Evolutionary conservation across 2,797 vertebrate genomes (phyloP), one percentile per base, ranked within the genome.

Genomic region (Furcifer pardalis): DNA sequence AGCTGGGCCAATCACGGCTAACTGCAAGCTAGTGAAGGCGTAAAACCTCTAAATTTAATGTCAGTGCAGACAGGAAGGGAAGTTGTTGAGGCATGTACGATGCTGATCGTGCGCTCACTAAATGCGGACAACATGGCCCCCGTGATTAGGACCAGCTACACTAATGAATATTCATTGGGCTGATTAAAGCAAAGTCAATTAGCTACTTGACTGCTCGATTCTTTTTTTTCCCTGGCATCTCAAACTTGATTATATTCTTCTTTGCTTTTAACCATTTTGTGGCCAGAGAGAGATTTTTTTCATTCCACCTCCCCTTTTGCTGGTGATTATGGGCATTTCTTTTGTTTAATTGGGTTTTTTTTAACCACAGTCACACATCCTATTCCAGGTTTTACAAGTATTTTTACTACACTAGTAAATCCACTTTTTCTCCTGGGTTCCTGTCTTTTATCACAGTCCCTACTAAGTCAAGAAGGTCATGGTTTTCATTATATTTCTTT

Each of bases 1-100:
- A 96, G 97, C 97, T 97, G 97, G 97, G 97, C 98, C 98, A 98
- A 98, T 99, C 97, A 97, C 96, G 93, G 97, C 97, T 96, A 96
- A 97, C 97, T 95, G 93, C 93, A 92, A 96, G 97, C 97, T 96
- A 96, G 97, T 96, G 96, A 96, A 95, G 97, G 97, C 95, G 95
- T 89, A 91, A 96, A 96, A 96, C 96, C 97, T 96, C 96, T 92
- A 95, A 96, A 95, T 95, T 96, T 97, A 96, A 96, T 97, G 96
- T 97, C 97, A 97, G 95, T 91, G 91, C 94, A 79, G 95, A 96
- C 94, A 96, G 97, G 96, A 97, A 97, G 95, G 94, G 94, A 94
- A 92, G 94, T 94, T 96, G 95, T 94, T 95, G 94, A 96, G 96
- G 96, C 95, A 96, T 95, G 96, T 93, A 95, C 89, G 95, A 93